Evolutionary conservation across 1,140 invertebrate genomes (phyloP).

Genomic region (Drosophila nigrodunni): DNA sequence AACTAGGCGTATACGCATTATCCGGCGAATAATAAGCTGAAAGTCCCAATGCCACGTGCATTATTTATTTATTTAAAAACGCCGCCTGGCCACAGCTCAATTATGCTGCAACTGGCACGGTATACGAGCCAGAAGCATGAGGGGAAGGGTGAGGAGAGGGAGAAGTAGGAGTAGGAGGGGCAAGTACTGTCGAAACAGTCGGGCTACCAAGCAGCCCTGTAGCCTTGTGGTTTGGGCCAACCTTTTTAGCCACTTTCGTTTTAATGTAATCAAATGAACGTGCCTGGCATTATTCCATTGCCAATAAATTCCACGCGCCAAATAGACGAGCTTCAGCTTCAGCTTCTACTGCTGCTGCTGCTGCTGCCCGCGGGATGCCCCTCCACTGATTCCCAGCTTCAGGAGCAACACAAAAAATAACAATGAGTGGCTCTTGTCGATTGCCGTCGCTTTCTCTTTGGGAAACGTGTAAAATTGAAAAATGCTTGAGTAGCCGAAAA

Average conservation of each 20-base stretch:
- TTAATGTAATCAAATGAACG: slow-evolving; percentile 84
- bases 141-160: background rate
- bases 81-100: slow-evolving; percentile 56
- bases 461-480: slow-evolving; percentile 80
- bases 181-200: background rate
- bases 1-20: slow-evolving; percentile 48
- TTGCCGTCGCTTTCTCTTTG: slow-evolving; percentile 27
- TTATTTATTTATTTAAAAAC: slow-evolving; percentile 83
- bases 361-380: slow-evolving; percentile 42
- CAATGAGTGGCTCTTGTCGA: slow-evolving; percentile 62
- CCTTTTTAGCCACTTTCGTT: slow-evolving; percentile 83
- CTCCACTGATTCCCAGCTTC: background rate
- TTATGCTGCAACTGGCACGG: slow-evolving; percentile 33
- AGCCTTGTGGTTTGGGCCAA: slow-evolving; percentile 36
- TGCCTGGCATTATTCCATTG: slow-evolving; percentile 77
- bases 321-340: slow-evolving; percentile 65
- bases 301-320: slow-evolving; percentile 80
- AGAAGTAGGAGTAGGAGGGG: background rate
- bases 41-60: slow-evolving; percentile 53
- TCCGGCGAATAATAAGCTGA: slow-evolving; percentile 47
- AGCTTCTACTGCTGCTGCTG: background rate
- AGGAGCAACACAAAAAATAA: slow-evolving; percentile 56
- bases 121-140: background rate
- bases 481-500: slow-evolving; percentile 66
- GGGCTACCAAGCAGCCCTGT: no score